Percentiles rank a stretch among this genome's conserved stretches.
Conservation (phyloP, 35 echinoderm and acorn worm genomes). For the Lytechinus pictus region DNA sequence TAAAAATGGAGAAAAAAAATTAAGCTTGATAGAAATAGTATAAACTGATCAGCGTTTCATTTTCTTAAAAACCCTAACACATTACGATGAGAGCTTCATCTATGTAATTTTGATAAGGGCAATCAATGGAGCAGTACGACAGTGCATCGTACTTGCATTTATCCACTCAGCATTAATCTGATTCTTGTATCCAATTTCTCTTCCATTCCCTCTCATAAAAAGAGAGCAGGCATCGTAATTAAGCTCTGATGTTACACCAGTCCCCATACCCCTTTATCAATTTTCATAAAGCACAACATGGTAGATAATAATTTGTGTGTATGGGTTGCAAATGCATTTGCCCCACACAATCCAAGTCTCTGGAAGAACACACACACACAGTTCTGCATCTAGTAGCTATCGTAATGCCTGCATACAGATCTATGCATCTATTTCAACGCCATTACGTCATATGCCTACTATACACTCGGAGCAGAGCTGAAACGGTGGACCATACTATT, state of each 20-base stretch:
- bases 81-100: not conserved
- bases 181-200: not conserved
- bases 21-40: not conserved
- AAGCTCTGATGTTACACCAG: not conserved
- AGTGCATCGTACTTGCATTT: not conserved
- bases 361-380: not conserved
- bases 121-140: not conserved
- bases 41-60: not conserved
- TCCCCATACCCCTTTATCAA: not conserved
- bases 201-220: not conserved
- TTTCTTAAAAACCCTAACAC: not conserved
- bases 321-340: not conserved
- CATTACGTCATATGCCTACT: conserved; percentile 34
- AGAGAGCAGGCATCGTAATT: not conserved
- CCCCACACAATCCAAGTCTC: not conserved
- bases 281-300: not conserved
- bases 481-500: conserved; percentile 21
- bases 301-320: not conserved
- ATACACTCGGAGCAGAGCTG: not conserved
- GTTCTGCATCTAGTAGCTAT: not conserved
- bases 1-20: not conserved
- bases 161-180: not conserved
- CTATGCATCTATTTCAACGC: not conserved
- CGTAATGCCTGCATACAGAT: conserved; percentile 1
- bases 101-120: not conserved